Evolutionary conservation across 2,797 vertebrate genomes (phyloP), one percentile per base, ranked within the genome.

Genomic region (Diplodus sargus): DNA sequence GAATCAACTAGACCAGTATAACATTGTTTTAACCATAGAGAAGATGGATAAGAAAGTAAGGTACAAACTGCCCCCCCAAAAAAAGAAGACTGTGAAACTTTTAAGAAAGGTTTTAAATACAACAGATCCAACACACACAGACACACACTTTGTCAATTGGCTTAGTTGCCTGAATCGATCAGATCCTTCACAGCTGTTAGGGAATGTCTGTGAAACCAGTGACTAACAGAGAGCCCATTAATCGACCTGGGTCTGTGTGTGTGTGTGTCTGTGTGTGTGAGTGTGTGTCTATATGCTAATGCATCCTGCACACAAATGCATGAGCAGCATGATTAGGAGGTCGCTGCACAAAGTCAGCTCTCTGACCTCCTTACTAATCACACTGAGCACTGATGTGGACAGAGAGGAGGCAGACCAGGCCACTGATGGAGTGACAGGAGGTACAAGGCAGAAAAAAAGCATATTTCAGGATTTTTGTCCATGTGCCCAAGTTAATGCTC

Each of bases 291-390:
- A n/a, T n/a, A n/a, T 43, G 28, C 22, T 22, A 42, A 60, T 34
- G 25, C 14, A 10, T 13, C 56, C 74, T 39, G 49, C 56, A 58
- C 30, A 53, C 66, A 28, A 58, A 52, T 18, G 53, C 34, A 67
- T 53, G 17, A 42, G 53, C 57, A 62, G 49, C 8, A 49, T 53
- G 53, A 34, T 51, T 14, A 57, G 22, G 18, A 66, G 69, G 61
- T 59, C 63, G 54, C 39, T 28, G 63, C 69, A 67, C 56, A 56
- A 67, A 73, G 57, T 43, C n/a, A 57, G 67, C 11, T 9, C 11
- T 72, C 62, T 52, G 30, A 48, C 62, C 61, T 34, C 22, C 34
- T 13, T 51, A 23, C 16, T 43, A 54, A 52, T 63, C 58, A 43
- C 70, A 22, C 25, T 30, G 23, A 59, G 23, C 48, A 45, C 11